phyloP scores from a whole-genome alignment of 1,140 invertebrate species.

The Drosophila orena region DNA sequence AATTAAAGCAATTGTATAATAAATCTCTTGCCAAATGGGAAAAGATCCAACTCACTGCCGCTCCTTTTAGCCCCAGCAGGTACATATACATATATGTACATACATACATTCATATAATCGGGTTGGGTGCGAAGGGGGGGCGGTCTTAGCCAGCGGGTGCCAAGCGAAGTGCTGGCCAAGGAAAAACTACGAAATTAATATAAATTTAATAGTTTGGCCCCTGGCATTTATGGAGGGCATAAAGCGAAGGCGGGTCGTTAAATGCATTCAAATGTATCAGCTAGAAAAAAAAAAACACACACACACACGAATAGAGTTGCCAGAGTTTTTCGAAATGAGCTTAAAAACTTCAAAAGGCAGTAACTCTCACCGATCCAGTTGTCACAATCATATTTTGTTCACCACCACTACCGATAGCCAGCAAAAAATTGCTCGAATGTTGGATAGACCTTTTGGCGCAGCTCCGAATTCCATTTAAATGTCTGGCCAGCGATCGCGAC shows the following conservation, averaged over 20 bases:
- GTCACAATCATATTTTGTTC: not conserved
- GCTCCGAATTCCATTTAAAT: not conserved
- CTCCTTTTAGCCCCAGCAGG: not conserved
- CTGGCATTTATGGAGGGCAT: conserved; percentile 70
- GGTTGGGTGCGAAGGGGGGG: not conserved
- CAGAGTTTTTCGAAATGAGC: not conserved
- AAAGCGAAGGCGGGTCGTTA: conserved; percentile 50
- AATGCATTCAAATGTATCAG: conserved; percentile 55
- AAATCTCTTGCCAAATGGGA: conserved; percentile 79
- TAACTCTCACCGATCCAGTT: not conserved
- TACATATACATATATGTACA: not conserved
- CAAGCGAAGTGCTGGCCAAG: conserved; percentile 69
- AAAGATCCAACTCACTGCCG: conserved; percentile 18
- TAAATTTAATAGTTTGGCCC: conserved; percentile 79
- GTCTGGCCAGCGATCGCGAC: not conserved
- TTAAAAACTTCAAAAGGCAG: too few species aligned
- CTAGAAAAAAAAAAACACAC: not conserved
- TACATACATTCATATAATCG: not conserved
- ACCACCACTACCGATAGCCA: not conserved
- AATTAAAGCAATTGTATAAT: conserved; percentile 82
- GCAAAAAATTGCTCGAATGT: conserved; percentile 10
- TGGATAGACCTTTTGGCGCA: not conserved
- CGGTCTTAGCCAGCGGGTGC: conserved; percentile 40
- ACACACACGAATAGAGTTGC: not conserved
- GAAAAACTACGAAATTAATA: conserved; percentile 72